Conservation (phyloP, 2,113 vertebrate species). For the Narcine bancroftii region DNA sequence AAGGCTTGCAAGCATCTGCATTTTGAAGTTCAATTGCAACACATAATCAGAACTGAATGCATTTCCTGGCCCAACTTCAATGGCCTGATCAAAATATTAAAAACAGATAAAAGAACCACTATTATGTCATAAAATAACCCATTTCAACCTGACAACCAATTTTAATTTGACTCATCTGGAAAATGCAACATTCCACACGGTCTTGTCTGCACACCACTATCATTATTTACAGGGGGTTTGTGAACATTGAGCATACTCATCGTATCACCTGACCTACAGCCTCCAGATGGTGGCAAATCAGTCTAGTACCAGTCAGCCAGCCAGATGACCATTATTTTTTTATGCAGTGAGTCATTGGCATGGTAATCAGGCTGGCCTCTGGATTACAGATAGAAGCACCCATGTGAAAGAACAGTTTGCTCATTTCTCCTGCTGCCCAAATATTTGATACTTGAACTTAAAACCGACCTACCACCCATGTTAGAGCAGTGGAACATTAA, state of each 20-base stretch:
- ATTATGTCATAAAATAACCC: neutral
- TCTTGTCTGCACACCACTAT: neutral
- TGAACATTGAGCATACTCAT: no score
- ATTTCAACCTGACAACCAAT: neutral
- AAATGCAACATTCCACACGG: neutral
- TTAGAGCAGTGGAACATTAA: neutral
- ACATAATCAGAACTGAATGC: neutral
- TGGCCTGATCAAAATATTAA: neutral
- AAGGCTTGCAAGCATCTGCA: constrained; percentile 9
- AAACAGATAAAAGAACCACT: neutral
- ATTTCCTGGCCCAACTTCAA: neutral
- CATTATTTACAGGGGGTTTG: neutral
- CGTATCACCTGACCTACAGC: no score
- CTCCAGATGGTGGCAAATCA: neutral
- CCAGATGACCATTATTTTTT: neutral
- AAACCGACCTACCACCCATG: neutral
- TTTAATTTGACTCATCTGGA: neutral
- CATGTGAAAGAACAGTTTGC: neutral
- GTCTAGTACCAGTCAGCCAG: neutral
- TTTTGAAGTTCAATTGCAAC: constrained; percentile 15
- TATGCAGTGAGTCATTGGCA: neutral
- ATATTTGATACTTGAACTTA: neutral
- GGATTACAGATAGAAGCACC: neutral
- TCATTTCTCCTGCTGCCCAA: neutral
- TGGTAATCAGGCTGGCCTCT: neutral